phyloP scores from a whole-genome alignment of 2,113 vertebrate genomes.

The Rhinoderma darwinii region DNA sequence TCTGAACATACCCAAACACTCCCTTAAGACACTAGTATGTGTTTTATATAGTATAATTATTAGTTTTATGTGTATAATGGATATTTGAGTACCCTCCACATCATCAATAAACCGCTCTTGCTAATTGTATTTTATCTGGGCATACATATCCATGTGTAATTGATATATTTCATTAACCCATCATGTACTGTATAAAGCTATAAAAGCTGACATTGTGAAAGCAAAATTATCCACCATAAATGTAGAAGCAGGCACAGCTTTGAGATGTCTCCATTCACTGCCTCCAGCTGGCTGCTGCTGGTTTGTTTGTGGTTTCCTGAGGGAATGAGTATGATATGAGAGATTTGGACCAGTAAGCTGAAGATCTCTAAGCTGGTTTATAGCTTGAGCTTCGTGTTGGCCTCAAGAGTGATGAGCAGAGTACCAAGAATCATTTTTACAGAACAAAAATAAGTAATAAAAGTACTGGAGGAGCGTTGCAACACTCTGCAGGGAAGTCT shows the following conservation, averaged over 20 bases:
- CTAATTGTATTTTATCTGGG: too few species aligned
- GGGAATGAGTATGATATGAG: slow-evolving; percentile 35
- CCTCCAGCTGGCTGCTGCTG: slow-evolving; percentile 41
- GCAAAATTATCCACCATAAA: not conserved
- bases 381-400: slow-evolving; percentile 36
- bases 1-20: too few species aligned
- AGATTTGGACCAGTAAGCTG: slow-evolving; percentile 47
- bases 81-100: not conserved
- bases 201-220: not conserved
- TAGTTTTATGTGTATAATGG: not conserved
- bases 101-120: too few species aligned
- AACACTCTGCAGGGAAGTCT: not conserved
- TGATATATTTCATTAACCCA: not conserved
- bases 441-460: slow-evolving; percentile 37
- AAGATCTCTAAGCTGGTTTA: slow-evolving; percentile 50
- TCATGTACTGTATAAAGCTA: not conserved
- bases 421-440: slow-evolving; percentile 19
- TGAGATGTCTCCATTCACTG: not conserved
- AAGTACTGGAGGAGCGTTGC: not conserved
- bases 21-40: not conserved
- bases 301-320: slow-evolving; percentile 13
- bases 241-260: not conserved
- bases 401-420: slow-evolving; percentile 21
- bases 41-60: not conserved
- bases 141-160: not conserved